Percentiles rank a stretch among this genome's conserved stretches.
phyloP scores from a whole-genome alignment of 2,797 vertebrate genomes.

The Ctenopoma multispine region DNA sequence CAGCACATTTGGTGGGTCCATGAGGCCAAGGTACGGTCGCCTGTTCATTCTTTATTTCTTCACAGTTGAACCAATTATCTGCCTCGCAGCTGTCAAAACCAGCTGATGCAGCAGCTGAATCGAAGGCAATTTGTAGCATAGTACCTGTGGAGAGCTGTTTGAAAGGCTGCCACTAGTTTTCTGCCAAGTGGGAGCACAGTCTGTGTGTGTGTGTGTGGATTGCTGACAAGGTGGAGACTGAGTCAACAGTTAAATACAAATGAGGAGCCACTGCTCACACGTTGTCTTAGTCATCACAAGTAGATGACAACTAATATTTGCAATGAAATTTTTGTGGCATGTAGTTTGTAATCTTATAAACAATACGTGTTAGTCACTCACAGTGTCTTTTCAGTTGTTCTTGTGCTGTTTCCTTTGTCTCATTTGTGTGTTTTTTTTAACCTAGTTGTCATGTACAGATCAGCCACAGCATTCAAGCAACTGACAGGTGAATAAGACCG shows the following conservation, averaged over 20 bases:
- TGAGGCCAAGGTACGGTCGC: constrained; percentile 36
- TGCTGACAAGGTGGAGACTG: constrained; percentile 68
- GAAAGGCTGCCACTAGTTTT: constrained; percentile 68
- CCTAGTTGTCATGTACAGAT: not conserved
- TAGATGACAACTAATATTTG: constrained; percentile 32
- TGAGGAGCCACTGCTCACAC: constrained; percentile 53
- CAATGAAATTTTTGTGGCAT: constrained; percentile 4
- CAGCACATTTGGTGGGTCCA: constrained; percentile 31
- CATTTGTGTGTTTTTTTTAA: not conserved
- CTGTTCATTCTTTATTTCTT: constrained; percentile 69
- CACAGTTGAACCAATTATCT: constrained; percentile 76
- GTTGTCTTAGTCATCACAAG: constrained; percentile 57
- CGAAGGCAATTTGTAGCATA: constrained; percentile 72
- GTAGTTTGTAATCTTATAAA: constrained; percentile 25
- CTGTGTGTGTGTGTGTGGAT: not conserved
- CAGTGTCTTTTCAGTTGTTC: not conserved
- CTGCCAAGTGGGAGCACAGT: constrained; percentile 54
- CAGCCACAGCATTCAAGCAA: no score
- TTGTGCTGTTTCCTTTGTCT: constrained; percentile 5
- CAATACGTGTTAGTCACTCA: not conserved
- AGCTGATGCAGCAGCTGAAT: constrained; percentile 78
- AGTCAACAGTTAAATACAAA: constrained; percentile 73
- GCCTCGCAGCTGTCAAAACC: constrained; percentile 71
- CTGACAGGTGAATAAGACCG: no score
- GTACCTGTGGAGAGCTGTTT: constrained; percentile 75